A percentile compares a stretch with the other conserved stretches of the same genome.
phyloP scores from a whole-genome alignment of 2,888 invertebrate species.

The Platerodrilus igneus region DNA sequence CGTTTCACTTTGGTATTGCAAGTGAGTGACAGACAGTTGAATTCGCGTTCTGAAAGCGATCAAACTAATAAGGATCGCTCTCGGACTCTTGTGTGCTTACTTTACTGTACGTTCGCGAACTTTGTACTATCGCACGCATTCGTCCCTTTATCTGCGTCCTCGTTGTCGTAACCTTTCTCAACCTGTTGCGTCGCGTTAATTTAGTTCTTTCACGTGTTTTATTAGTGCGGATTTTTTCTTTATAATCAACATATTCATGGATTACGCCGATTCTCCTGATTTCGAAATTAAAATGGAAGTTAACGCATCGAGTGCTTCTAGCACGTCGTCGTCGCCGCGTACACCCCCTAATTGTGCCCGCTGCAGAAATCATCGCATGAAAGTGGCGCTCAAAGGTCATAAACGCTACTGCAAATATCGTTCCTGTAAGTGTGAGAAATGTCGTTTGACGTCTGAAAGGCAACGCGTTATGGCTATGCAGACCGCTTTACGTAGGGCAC shows the following conservation, averaged over 20 bases:
- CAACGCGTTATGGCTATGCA: conserved; percentile 87
- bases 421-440: conserved; percentile 80
- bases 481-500: conserved; percentile 77
- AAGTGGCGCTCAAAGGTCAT: conserved; percentile 85
- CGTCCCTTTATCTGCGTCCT: too few relatives aligned
- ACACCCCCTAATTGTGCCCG: conserved; percentile 90
- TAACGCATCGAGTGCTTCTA: conserved; percentile 53
- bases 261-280: conserved; percentile 53
- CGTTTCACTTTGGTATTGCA: conserved; percentile 46
- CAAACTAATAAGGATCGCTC: too few relatives aligned
- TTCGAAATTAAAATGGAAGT: conserved; percentile 53
- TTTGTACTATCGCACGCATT: too few relatives aligned
- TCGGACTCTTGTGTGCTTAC: too few relatives aligned
- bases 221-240: too few relatives aligned
- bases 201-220: too few relatives aligned
- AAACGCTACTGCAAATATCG: conserved; percentile 87
- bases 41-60: conserved; percentile 34
- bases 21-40: conserved; percentile 46
- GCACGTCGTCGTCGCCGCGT: conserved; percentile 60
- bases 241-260: too few relatives aligned
- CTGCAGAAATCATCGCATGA: conserved; percentile 87
- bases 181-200: too few relatives aligned
- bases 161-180: too few relatives aligned
- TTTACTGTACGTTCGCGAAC: too few relatives aligned
- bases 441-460: conserved; percentile 78